These are phyloP conservation scores for Thripadectes ignobilis DNA, from an alignment of 2,797 vertebrate species.

Conservation along the genomic window DNA sequence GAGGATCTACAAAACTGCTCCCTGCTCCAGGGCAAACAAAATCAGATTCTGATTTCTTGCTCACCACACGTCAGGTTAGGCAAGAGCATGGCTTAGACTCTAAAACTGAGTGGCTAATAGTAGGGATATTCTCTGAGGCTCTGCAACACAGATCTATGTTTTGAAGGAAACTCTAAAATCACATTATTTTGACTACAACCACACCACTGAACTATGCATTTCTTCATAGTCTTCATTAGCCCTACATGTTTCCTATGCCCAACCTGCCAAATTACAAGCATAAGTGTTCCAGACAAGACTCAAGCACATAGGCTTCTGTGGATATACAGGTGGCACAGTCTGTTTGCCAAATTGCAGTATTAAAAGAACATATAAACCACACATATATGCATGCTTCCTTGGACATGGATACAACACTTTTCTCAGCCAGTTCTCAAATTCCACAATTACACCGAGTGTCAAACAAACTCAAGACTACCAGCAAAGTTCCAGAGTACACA, in stretches of 20 bases:
- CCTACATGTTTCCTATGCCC: background rate
- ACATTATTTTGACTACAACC: background rate
- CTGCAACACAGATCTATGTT: background rate
- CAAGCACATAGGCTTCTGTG: background rate
- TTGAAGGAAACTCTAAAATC: background rate
- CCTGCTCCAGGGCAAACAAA: background rate
- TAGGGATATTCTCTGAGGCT: background rate
- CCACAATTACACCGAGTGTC: background rate
- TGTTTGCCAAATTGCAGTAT: background rate
- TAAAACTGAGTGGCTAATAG: background rate
- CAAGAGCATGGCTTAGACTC: accelerated
- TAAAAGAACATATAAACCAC: background rate
- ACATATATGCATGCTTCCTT: background rate
- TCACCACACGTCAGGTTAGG: background rate
- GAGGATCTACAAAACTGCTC: background rate
- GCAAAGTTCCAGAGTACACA: background rate
- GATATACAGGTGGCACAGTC: background rate
- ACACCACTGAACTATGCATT: background rate
- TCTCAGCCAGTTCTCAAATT: background rate
- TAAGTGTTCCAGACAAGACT: background rate
- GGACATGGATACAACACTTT: accelerated
- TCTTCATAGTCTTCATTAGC: background rate
- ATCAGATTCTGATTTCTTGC: background rate
- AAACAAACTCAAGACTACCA: background rate
- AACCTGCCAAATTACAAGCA: background rate